Percentiles rank a stretch among this genome's conserved stretches.
Conservation (phyloP, 2,113 vertebrate genomes). For the Apodemus sylvaticus region DNA sequence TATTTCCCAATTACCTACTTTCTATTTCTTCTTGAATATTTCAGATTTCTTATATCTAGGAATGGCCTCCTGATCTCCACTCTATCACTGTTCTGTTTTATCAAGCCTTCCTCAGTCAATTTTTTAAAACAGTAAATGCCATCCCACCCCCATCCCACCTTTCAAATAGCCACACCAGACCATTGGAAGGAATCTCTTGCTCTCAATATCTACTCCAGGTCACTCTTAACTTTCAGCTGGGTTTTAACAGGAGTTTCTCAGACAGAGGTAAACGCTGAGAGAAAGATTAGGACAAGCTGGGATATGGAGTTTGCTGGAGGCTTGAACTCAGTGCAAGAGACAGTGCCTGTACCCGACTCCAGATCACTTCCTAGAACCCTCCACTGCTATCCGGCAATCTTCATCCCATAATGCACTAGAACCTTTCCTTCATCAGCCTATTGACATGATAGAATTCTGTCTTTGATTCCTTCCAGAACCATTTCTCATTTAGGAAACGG, state of each 20-base stretch:
- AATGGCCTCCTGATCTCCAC: background rate
- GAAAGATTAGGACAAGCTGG: background rate
- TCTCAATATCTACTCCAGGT: background rate
- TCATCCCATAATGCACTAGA: rapidly evolving
- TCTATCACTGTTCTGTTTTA: background rate
- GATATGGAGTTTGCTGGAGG: background rate
- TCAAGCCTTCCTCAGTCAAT: background rate
- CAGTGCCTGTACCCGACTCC: background rate
- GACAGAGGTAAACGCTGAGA: background rate
- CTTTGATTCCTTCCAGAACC: background rate
- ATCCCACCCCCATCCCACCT: background rate
- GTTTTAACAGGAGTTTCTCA: too few relatives aligned
- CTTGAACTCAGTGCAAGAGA: background rate
- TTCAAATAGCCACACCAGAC: background rate
- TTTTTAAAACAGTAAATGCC: background rate
- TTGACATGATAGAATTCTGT: background rate
- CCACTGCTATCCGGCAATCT: background rate
- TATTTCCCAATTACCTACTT: background rate
- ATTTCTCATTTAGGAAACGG: background rate
- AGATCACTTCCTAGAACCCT: rapidly evolving
- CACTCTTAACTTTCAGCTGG: background rate
- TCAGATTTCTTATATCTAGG: background rate
- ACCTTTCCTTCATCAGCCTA: background rate
- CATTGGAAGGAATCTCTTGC: background rate
- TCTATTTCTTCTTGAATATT: background rate